Base-by-base conservation (phyloP, 2,888 invertebrate species). In the Drepanosiphum platanoidis region DNA sequence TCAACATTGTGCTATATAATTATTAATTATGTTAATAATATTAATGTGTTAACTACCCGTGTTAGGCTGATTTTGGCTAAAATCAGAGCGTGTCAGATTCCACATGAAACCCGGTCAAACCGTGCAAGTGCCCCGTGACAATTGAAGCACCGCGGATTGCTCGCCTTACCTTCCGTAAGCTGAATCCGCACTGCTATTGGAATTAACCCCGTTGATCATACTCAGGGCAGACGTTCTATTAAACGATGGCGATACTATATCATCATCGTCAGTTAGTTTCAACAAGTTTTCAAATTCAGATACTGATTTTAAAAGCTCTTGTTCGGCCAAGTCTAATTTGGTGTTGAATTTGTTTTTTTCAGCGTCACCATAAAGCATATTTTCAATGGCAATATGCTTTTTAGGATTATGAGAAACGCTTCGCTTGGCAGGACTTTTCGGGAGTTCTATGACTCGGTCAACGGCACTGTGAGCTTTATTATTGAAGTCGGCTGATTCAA, bases 141-240 rank as follows among this genome's bases (percentile, higher is more conserved):
- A 77, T 36, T 77, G 84, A 84, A 68, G 58, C 30, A 46, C 68
- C 68, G 39, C 68, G 36, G 75, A 68, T 75, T 15, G 74, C 36
- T 77, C 52, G 68, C 86, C 91, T 91, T 91, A 95, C 95, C 95
- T 95, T 92, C 95, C 95, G 90, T 95, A 95, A 83, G 95, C 95
- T 42, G 95, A 95, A 90, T 95, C 95, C 42, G 92, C 92, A 87
- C 91, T 90, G 70, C 91, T 88, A 87, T 91, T 91, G 79, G n/a
- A 77, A 84, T 88, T 87, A 86, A 90, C 87, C 9, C 68, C 81
- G 46, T 79, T 83, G 64, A 80, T 72, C 83, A 87, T 70, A 86
- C 75, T 72, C 36, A 83, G 61, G 4, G 77, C 74, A 80, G 86
- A 80, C 22, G 64, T 86, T 32, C 71, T 70, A 75, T 80, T 71